Percentiles rank a stretch among this genome's conserved stretches.
Conservation (phyloP, 2,113 vertebrate genomes). For the Malaclemys terrapin region DNA sequence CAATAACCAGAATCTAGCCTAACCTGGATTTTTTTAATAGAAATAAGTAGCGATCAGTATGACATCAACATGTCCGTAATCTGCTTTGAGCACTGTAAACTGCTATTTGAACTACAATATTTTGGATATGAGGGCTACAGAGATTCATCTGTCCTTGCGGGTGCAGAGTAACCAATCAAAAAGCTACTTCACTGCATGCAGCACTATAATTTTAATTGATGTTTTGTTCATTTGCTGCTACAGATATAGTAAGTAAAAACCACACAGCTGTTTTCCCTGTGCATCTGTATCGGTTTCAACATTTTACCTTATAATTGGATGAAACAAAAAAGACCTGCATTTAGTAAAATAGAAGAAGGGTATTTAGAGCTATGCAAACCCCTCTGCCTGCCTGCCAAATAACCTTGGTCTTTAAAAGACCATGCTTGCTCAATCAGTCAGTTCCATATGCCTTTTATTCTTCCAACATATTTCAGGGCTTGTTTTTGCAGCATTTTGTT, state of each 20-base stretch:
- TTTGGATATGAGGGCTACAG: slow-evolving; percentile 61
- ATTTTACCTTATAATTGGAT: slow-evolving; percentile 38
- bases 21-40: slow-evolving; percentile 7
- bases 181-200: slow-evolving; percentile 52
- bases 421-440: neutral
- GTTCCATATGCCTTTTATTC: slow-evolving; percentile 72
- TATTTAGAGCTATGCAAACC: slow-evolving; percentile 36
- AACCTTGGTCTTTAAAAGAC: slow-evolving; percentile 62
- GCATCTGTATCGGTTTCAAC: slow-evolving; percentile 59
- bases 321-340: slow-evolving; percentile 31
- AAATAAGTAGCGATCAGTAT: slow-evolving; percentile 50
- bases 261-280: slow-evolving; percentile 58
- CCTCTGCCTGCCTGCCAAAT: slow-evolving; percentile 47
- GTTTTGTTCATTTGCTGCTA: slow-evolving; percentile 68
- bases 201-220: slow-evolving; percentile 54
- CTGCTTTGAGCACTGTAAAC: slow-evolving; percentile 63
- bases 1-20: slow-evolving; percentile 35
- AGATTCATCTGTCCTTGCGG: slow-evolving; percentile 68
- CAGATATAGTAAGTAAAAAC: slow-evolving; percentile 67
- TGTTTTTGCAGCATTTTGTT: slow-evolving; percentile 68
- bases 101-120: slow-evolving; percentile 59
- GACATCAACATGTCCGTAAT: slow-evolving; percentile 46
- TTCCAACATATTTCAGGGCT: slow-evolving; percentile 47
- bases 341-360: slow-evolving; percentile 49
- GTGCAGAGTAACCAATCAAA: slow-evolving; percentile 35